phyloP scores from a whole-genome alignment of 2,888 invertebrate species.

The Aproaerema taeniolella region DNA sequence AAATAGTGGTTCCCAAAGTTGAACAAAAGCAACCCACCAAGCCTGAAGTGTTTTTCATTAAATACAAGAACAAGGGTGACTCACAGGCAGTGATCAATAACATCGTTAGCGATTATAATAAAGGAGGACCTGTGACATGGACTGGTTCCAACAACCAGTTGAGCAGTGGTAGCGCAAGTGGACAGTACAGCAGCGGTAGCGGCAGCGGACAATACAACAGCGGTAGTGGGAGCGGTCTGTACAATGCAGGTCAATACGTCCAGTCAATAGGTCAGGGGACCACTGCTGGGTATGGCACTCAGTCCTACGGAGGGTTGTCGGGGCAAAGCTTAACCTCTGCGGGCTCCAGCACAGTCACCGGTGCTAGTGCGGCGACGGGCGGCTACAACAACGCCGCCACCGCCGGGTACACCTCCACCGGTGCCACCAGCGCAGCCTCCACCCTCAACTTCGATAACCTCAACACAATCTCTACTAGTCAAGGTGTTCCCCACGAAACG shows the following conservation, averaged over 20 bases:
- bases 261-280: neutral
- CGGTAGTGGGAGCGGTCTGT: neutral
- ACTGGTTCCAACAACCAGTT: conserved; percentile 4
- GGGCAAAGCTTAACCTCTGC: neutral
- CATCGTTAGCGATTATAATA: conserved; percentile 59
- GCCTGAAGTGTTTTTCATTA: conserved; percentile 88
- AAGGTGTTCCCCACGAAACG: conserved; percentile 61
- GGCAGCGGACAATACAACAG: neutral
- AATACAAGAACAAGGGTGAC: conserved; percentile 82
- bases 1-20: conserved; percentile 80
- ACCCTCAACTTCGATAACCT: conserved; percentile 28
- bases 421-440: conserved; percentile 21
- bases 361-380: conserved; percentile 11
- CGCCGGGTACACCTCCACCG: conserved; percentile 19
- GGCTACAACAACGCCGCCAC: conserved; percentile 7
- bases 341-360: neutral
- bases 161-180: conserved; percentile 3
- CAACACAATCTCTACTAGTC: conserved; percentile 51
- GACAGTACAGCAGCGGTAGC: neutral
- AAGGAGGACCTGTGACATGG: conserved; percentile 25
- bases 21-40: conserved; percentile 84
- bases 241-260: conserved; percentile 3
- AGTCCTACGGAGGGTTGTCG: neutral
- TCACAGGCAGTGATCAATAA: conserved; percentile 63
- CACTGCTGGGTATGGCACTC: neutral